Conservation (phyloP, 2,113 vertebrate genomes). For the Calidris pygmaea region DNA sequence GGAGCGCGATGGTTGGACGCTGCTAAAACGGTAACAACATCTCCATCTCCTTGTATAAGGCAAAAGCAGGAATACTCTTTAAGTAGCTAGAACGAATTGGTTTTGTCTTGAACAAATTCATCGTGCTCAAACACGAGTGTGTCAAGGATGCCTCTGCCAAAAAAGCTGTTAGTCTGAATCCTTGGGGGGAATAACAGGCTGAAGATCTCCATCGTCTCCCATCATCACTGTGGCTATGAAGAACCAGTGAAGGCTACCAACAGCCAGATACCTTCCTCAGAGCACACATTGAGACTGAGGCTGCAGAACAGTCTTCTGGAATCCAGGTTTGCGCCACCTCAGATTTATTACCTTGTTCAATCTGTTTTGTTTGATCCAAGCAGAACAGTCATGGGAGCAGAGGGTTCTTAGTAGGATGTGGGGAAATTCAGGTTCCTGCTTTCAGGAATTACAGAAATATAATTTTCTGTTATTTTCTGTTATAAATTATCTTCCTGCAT, state of each 20-base stretch:
- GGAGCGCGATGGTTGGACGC: neutral
- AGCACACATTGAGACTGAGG: fast-evolving
- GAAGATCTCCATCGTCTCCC: neutral
- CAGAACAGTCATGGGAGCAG: neutral
- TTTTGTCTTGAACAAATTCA: neutral
- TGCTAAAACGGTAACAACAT: neutral
- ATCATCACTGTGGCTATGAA: neutral
- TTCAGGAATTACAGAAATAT: neutral
- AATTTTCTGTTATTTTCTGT: neutral
- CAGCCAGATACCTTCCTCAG: neutral
- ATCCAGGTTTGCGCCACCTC: neutral
- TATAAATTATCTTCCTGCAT: neutral
- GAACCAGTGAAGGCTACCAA: neutral
- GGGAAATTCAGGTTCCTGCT: neutral
- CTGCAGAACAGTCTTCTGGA: neutral
- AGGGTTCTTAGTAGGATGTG: neutral
- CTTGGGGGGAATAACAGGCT: neutral
- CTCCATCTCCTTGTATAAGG: neutral
- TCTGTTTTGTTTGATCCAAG: neutral
- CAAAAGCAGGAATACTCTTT: neutral
- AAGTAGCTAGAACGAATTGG: neutral
- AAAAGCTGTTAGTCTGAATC: neutral
- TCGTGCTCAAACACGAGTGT: neutral
- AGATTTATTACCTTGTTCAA: neutral
- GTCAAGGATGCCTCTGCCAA: neutral